A percentile compares a stretch with the other conserved stretches of the same genome.
Conservation (phyloP, 92 coral and sea anemone genomes). For the Parazoanthus atlanticus region DNA sequence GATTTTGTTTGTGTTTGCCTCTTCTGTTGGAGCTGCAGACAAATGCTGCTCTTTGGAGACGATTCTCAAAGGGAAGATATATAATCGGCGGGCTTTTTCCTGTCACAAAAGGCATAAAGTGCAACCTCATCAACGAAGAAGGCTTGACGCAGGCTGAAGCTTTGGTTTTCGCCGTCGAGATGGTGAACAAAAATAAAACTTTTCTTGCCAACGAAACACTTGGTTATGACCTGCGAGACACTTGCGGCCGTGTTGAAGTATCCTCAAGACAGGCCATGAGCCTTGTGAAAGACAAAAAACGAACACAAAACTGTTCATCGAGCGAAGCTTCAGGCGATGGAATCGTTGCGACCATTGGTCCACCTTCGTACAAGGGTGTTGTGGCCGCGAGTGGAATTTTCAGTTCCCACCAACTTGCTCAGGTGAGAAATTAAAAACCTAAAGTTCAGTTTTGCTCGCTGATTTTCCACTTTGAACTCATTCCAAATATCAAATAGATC, state of each 20-base stretch:
- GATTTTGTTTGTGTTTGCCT: background rate
- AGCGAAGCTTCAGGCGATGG: background rate
- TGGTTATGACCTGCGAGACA: constrained; percentile 85
- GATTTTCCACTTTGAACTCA: background rate
- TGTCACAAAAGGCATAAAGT: constrained; percentile 54
- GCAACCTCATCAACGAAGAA: constrained; percentile 51
- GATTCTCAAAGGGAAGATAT: constrained; percentile 57
- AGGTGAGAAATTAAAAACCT: constrained; percentile 52
- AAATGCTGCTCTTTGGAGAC: constrained; percentile 29
- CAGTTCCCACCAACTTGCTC: constrained; percentile 56
- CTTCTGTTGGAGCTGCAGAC: background rate
- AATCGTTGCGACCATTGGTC: constrained; percentile 66
- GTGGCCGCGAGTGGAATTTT: constrained; percentile 53
- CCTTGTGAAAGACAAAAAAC: constrained; percentile 6
- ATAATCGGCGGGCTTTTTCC: constrained; percentile 76
- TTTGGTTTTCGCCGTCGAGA: constrained; percentile 59
- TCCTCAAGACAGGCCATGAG: constrained; percentile 65
- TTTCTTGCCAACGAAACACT: constrained; percentile 44
- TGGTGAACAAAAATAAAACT: constrained; percentile 30
- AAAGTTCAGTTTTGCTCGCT: background rate
- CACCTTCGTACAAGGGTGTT: constrained; percentile 44
- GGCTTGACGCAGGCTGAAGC: constrained; percentile 74
- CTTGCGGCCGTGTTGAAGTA: constrained; percentile 60
- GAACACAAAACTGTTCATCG: background rate
- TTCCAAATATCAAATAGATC: background rate